A percentile compares a stretch with the other conserved stretches of the same genome.
Conservation (phyloP, 2,888 invertebrate genomes). For the Apotomis capreana region DNA sequence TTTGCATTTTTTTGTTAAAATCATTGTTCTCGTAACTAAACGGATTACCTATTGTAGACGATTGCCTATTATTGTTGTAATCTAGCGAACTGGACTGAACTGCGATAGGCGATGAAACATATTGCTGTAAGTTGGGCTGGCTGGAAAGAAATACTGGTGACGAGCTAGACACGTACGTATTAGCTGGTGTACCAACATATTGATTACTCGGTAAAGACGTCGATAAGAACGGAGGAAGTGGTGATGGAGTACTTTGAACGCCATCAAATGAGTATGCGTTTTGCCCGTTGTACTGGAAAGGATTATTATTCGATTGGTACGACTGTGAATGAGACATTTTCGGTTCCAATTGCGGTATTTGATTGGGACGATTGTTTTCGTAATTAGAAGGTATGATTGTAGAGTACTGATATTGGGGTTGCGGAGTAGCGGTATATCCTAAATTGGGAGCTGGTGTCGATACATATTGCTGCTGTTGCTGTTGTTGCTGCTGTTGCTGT, state of each 20-base stretch:
- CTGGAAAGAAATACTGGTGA: conserved; percentile 73
- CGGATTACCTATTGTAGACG: conserved; percentile 61
- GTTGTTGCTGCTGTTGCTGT: conserved; percentile 33
- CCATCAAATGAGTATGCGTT: conserved; percentile 63
- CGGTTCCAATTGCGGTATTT: conserved; percentile 61
- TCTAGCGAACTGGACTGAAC: conserved; percentile 67
- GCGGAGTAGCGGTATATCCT: conserved; percentile 74
- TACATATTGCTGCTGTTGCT: conserved; percentile 44
- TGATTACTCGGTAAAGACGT: conserved; percentile 67
- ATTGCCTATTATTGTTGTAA: conserved; percentile 63
- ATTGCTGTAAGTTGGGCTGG: conserved; percentile 67
- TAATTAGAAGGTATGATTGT: conserved; percentile 63
- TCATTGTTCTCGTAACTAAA: conserved; percentile 62
- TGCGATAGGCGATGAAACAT: conserved; percentile 72
- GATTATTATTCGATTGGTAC: conserved; percentile 61
- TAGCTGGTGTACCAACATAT: conserved; percentile 68
- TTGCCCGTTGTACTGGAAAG: conserved; percentile 64
- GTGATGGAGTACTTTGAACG: conserved; percentile 68
- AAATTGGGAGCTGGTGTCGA: conserved; percentile 68
- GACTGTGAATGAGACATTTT: conserved; percentile 61
- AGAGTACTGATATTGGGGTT: conserved; percentile 73
- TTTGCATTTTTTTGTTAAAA: conserved; percentile 66
- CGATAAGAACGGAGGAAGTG: conserved; percentile 67
- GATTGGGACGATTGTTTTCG: conserved; percentile 64
- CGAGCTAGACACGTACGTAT: conserved; percentile 72